Percentiles rank a stretch among this genome's conserved stretches.
phyloP scores from a whole-genome alignment of 2,113 vertebrate species.

The Dromaius novaehollandiae region DNA sequence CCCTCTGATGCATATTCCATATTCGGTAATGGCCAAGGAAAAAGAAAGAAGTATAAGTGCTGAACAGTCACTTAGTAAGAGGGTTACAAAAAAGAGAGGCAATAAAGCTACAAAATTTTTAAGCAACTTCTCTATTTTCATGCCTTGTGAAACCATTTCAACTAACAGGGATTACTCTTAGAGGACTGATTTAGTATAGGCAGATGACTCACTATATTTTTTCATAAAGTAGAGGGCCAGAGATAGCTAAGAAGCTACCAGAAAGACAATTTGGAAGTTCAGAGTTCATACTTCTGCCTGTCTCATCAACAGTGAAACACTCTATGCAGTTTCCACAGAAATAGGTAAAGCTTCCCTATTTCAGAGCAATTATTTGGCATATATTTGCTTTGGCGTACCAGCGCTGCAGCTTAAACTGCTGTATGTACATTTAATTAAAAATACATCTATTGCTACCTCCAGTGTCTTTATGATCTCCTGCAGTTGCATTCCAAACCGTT shows the following conservation, averaged over 20 bases:
- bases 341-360: background rate
- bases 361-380: background rate
- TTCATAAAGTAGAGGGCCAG: background rate
- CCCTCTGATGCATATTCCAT: background rate
- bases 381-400: background rate
- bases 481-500: background rate
- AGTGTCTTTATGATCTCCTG: background rate
- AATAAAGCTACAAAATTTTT: background rate
- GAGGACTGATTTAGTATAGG: background rate
- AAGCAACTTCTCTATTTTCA: background rate
- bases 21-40: background rate
- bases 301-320: background rate
- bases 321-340: background rate
- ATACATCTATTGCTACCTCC: background rate
- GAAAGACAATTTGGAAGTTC: background rate
- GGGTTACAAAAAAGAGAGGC: background rate
- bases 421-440: background rate
- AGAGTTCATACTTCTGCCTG: background rate
- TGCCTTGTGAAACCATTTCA: background rate
- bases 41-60: background rate
- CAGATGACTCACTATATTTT: background rate
- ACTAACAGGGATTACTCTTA: background rate
- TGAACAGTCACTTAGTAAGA: background rate
- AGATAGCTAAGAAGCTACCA: background rate
- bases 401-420: background rate